These are phyloP conservation scores for Megaceryle alcyon DNA, from an alignment of 2,797 vertebrate species.

Conservation along the genomic window DNA sequence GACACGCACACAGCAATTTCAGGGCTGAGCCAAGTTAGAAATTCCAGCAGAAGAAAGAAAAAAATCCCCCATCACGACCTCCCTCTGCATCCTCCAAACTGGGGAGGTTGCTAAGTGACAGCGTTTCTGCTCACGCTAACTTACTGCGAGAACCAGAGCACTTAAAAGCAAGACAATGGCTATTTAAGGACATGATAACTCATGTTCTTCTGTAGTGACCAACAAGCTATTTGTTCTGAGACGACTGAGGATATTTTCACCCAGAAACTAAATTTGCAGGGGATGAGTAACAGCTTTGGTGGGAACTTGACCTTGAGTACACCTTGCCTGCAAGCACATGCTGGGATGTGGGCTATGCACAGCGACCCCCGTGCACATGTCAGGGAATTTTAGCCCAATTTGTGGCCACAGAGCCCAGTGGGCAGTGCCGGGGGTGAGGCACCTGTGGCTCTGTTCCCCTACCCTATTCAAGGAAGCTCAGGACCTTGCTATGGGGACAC, in stretches of 20 bases:
- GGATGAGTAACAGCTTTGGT: not conserved
- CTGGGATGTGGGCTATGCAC: rapidly evolving
- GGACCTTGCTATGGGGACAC: not conserved
- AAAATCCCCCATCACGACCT: not conserved
- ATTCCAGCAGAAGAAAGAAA: not conserved
- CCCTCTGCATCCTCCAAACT: not conserved
- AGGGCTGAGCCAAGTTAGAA: not conserved
- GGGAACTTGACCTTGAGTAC: not conserved
- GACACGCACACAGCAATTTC: not conserved
- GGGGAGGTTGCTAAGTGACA: slow-evolving; percentile 47
- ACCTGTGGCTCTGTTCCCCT: not conserved
- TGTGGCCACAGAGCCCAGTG: rapidly evolving
- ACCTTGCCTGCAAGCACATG: not conserved
- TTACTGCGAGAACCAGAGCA: not conserved
- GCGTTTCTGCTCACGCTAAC: not conserved
- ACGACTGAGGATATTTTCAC: not conserved
- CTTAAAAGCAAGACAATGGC: not conserved
- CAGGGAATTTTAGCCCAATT: rapidly evolving
- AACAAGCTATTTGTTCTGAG: not conserved
- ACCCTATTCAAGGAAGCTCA: not conserved
- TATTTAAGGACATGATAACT: not conserved
- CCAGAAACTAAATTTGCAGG: not conserved
- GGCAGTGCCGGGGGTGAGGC: not conserved
- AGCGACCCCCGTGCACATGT: rapidly evolving
- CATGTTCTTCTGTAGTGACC: not conserved